Evolutionary conservation across 2,888 invertebrate species (phyloP).

Genomic region (Lobophora halterata): DNA sequence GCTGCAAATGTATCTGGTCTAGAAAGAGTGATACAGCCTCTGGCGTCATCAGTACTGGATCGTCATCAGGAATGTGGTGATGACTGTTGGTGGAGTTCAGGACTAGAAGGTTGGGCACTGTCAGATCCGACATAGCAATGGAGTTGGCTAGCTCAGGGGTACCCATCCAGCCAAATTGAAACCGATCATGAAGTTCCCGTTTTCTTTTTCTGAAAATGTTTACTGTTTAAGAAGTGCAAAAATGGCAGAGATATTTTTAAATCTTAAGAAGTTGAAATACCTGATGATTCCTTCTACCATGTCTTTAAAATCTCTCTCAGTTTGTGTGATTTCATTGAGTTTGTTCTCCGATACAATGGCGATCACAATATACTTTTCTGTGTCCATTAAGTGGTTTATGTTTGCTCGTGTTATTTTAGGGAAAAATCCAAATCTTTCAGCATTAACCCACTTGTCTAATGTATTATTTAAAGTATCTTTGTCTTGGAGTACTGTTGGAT

Average conservation of each 20-base stretch:
- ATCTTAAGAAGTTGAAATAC: conserved; percentile 43
- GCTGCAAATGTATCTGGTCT: conserved; percentile 88
- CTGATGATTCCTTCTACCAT: conserved; percentile 91
- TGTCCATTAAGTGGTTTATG: conserved; percentile 90
- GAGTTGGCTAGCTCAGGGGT: conserved; percentile 94
- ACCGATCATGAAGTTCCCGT: conserved; percentile 88
- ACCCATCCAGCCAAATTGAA: conserved; percentile 98
- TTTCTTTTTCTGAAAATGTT: conserved; percentile 67
- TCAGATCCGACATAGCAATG: conserved; percentile 93
- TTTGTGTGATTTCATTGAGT: conserved; percentile 87
- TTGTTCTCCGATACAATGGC: conserved; percentile 94
- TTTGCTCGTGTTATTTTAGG: conserved; percentile 93
- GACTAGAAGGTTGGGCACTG: conserved; percentile 92
- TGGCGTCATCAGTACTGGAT: conserved; percentile 89
- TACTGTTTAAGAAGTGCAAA: no score
- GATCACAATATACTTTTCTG: conserved; percentile 92
- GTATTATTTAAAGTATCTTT: conserved; percentile 81
- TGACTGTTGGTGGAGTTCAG: conserved; percentile 95
- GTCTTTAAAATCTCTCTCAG: conserved; percentile 90
- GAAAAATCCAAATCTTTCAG: conserved; percentile 93
- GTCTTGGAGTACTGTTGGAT: conserved; percentile 47
- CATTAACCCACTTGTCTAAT: conserved; percentile 92
- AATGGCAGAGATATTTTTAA: no score
- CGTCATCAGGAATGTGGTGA: conserved; percentile 94
- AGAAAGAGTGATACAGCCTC: conserved; percentile 88